These are phyloP conservation scores for Kuschelorhynchus macadamiae DNA, from an alignment of 2,888 invertebrate genomes.

Conservation along the genomic window DNA sequence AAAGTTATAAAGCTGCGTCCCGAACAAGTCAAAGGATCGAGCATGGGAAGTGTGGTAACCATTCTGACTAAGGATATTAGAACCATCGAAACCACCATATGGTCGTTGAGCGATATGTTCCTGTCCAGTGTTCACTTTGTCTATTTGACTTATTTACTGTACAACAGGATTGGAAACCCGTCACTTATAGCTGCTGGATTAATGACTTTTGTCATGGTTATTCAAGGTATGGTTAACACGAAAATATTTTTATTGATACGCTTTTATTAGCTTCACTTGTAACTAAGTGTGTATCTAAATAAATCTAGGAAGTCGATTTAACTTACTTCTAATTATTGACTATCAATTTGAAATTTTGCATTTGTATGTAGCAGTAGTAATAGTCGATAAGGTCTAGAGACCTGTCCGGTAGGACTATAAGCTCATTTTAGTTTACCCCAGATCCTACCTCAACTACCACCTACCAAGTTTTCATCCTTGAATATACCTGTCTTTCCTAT, in stretches of 20 bases:
- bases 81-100: slow-evolving; percentile 87
- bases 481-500: no score
- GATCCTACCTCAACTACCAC: no score
- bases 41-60: slow-evolving; percentile 82
- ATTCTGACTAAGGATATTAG: slow-evolving; percentile 93
- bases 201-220: slow-evolving; percentile 58
- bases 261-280: no score
- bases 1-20: slow-evolving; percentile 69
- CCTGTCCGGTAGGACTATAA: no score
- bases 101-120: slow-evolving; percentile 93
- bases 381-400: no score
- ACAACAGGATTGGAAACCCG: slow-evolving; percentile 70
- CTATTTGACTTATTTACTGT: slow-evolving; percentile 85
- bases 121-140: slow-evolving; percentile 88
- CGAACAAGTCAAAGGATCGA: slow-evolving; percentile 78
- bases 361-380: no score
- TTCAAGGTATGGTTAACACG: slow-evolving; percentile 27
- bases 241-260: neutral
- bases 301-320: no score
- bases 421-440: no score
- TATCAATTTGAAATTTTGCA: no score
- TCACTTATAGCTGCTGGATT: slow-evolving; percentile 71
- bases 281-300: no score
- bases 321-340: no score
- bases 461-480: no score